A percentile compares a stretch with the other conserved stretches of the same genome.
Evolutionary conservation across 2,888 invertebrate species (phyloP).

Genomic region (Disparrhopalites patrizii): DNA sequence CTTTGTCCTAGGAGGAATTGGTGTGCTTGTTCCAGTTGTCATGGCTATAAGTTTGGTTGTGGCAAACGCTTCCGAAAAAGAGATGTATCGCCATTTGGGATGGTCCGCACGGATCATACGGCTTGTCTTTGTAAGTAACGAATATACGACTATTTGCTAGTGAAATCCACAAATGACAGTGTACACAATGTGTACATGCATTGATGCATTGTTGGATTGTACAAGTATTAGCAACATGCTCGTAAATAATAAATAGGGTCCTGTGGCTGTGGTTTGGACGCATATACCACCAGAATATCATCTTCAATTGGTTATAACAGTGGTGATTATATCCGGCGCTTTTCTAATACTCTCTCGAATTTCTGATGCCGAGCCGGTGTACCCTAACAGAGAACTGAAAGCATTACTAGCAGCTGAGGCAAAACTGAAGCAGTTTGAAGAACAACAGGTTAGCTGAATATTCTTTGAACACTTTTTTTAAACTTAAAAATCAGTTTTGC

Average conservation of each 20-base stretch:
- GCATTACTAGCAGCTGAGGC: conserved; percentile 35
- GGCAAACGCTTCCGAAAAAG: conserved; percentile 38
- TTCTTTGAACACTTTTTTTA: not conserved
- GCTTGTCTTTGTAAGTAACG: conserved; percentile 39
- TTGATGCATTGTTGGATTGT: too few species aligned
- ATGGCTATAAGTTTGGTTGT: conserved; percentile 42
- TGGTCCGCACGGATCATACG: conserved; percentile 36
- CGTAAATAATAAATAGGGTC: conserved; percentile 32
- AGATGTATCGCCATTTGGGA: conserved; percentile 44
- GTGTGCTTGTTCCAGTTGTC: conserved; percentile 40
- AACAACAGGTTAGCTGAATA: conserved; percentile 33
- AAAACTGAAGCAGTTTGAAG: conserved; percentile 30
- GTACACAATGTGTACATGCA: too few species aligned
- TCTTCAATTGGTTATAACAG: conserved; percentile 39
- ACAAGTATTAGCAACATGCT: too few species aligned
- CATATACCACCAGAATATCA: conserved; percentile 39
- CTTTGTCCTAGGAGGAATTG: conserved; percentile 38
- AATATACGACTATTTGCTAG: too few species aligned
- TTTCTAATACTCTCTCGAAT: conserved; percentile 43
- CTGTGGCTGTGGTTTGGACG: conserved; percentile 39
- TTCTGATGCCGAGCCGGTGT: conserved; percentile 32
- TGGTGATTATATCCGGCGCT: conserved; percentile 40
- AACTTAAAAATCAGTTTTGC: not conserved
- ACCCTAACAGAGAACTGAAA: conserved; percentile 35
- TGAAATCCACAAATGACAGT: too few species aligned